These are phyloP conservation scores for Agapornis canus DNA, from an alignment of 2,797 vertebrate species.

Conservation along the genomic window DNA sequence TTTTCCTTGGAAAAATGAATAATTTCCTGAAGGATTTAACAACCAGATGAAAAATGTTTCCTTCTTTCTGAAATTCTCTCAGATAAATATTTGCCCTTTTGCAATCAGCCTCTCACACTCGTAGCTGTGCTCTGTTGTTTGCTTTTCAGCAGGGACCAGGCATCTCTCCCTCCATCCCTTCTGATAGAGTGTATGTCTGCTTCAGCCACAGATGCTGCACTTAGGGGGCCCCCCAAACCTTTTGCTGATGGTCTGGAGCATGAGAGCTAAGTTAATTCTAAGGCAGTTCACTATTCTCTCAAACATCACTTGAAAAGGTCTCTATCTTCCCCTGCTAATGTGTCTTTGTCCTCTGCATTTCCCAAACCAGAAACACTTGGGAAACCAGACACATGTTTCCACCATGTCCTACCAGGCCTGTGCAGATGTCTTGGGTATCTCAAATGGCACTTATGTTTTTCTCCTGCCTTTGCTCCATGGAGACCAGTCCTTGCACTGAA, in stretches of 20 bases:
- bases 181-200: neutral
- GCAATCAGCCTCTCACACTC: neutral
- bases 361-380: neutral
- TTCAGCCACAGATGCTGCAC: neutral
- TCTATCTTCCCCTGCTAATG: neutral
- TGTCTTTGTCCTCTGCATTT: neutral
- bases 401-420: neutral
- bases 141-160: neutral
- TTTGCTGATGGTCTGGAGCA: neutral
- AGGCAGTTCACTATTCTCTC: neutral
- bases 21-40: slow-evolving; percentile 22
- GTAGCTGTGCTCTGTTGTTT: accelerated
- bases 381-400: neutral
- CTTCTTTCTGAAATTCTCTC: neutral
- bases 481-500: neutral
- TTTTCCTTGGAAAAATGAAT: slow-evolving; percentile 17
- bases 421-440: neutral
- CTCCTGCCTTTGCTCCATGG: neutral
- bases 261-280: neutral
- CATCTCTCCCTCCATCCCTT: neutral
- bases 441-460: neutral
- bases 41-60: neutral
- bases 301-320: neutral
- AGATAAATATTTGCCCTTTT: neutral
- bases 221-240: neutral